Base-by-base conservation (phyloP, 2,113 vertebrate genomes). In the Alethe diademata region DNA sequence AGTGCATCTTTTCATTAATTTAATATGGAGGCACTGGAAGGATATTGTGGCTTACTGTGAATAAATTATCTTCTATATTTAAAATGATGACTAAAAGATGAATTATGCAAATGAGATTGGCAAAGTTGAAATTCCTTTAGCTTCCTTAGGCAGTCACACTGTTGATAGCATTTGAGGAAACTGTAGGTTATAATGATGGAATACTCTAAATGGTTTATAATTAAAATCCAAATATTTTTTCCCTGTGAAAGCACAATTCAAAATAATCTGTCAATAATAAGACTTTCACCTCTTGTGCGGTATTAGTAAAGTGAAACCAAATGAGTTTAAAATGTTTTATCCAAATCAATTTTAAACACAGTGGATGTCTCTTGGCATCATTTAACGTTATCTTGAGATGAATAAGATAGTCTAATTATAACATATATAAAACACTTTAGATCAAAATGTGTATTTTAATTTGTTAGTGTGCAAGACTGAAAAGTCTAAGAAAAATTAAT, bases 181-280 rank as follows among this genome's bases (percentile, higher is more conserved):
- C 18, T 19, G 17, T 23, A 66, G 43, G 26, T 48, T 61, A 53
- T 33, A 72, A 79, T 20, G 25, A 71, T 36, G 3, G 85, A 72
- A 71, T 58, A 29, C 3, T 85, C 47, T 90, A 65, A 89, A 76
- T 58, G 31, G 29, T 4, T 66, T 45, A 47, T 60, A 84, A 78
- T 50, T 50, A 80, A 91, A 88, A 65, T 65, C 24, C 19, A 88
- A 78, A 62, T 91, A 35, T 45, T 93, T 94, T 94, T 90, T 72
- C 33, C 11, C 12, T 0, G 0, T 16, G 43, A 51, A 88, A 83
- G 35, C 18, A 67, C 23, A 71, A 38, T 65, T 93, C 33, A 65
- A 38, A 93, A 75, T 64, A 71, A 74, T 29, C 20, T 47, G 40
- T 56, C 89, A 75, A 13, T 53, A 88, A 57, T 36, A 69, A 54